Evolutionary conservation across 2,888 invertebrate species (phyloP), one percentile per base, ranked within the genome.

Genomic region (Caradrina kadenii): DNA sequence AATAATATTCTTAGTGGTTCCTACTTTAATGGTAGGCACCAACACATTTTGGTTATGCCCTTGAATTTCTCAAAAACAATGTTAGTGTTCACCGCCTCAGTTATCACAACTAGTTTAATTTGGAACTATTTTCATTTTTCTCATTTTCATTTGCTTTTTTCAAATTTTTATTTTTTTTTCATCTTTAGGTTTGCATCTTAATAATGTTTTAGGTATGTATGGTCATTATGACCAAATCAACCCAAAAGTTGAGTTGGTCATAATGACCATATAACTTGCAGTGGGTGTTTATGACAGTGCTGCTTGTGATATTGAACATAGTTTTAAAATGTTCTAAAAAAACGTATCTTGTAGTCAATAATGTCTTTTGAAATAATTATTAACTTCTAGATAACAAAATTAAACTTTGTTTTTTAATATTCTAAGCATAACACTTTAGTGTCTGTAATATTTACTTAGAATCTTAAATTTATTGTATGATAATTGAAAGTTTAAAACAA

Each of bases 1-100:
- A 17, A 21, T 54, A 35, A 8, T 42, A 49, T 55, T 49, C 3
- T 39, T 21, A 3, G 0, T 13, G 26, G 1, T 31, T 26, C 11
- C 19, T 60, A 1, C 19, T 53, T 26, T 26, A 7, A 0, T 35
- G 35, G 17, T 48, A n/a, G 48, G 22, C 1, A 26, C 5, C 2
- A 0, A 10, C n/a, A 1, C 19, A 60, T 22, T 39, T 68, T n/a
- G 19, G 53, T 39, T n/a, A 52, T 15, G 31, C 11, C 48, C 42
- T 67, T 56, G 56, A 50, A 50, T 6, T 66, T 21, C 13, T 55
- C 3, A n/a, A 19, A 55, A 31, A n/a, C 17, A 31, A 11, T 42
- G 11, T n/a, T 42, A 19, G 6, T 42, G 5, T 19, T 50, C 10
- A 31, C 8, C 48, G 7, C 17, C 4, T 11, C 4, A 0, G 31